Conservation (phyloP, 2,113 vertebrate species). For the Calypte anna region DNA sequence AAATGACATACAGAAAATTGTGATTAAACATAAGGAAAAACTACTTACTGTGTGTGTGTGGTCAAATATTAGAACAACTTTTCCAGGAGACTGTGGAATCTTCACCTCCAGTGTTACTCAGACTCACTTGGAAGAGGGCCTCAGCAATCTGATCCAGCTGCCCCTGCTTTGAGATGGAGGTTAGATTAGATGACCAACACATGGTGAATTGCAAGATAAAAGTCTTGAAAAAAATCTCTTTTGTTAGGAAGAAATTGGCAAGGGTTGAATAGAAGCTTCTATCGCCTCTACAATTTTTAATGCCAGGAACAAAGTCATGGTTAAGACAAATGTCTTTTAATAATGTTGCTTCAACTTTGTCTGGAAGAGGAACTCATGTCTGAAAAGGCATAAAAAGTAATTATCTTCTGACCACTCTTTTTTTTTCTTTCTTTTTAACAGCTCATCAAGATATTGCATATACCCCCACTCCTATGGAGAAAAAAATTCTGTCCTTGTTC, state of each 20-base stretch:
- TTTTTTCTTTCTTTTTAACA: constrained; percentile 23
- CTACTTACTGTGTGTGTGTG: fast-evolving
- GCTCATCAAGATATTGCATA: neutral
- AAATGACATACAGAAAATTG: neutral
- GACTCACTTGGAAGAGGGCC: fast-evolving
- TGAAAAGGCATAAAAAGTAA: constrained; percentile 37
- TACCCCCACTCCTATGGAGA: neutral
- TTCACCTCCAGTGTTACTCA: neutral
- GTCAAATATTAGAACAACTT: neutral
- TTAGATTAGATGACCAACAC: neutral
- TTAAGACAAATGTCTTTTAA: constrained; percentile 25
- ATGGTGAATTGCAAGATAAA: neutral
- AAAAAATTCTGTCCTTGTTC: constrained; percentile 63
- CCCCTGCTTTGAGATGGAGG: fast-evolving
- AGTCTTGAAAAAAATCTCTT: neutral
- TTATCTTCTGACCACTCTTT: constrained; percentile 37
- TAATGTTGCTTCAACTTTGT: neutral
- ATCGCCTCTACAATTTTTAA: neutral
- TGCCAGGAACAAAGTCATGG: neutral
- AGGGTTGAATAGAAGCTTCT: neutral
- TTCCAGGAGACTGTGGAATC: neutral
- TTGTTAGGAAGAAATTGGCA: neutral
- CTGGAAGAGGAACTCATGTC: neutral
- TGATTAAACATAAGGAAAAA: neutral
- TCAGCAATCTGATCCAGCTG: neutral